Conservation (phyloP, 2,113 vertebrate genomes). For the Melanocharis versteri region DNA sequence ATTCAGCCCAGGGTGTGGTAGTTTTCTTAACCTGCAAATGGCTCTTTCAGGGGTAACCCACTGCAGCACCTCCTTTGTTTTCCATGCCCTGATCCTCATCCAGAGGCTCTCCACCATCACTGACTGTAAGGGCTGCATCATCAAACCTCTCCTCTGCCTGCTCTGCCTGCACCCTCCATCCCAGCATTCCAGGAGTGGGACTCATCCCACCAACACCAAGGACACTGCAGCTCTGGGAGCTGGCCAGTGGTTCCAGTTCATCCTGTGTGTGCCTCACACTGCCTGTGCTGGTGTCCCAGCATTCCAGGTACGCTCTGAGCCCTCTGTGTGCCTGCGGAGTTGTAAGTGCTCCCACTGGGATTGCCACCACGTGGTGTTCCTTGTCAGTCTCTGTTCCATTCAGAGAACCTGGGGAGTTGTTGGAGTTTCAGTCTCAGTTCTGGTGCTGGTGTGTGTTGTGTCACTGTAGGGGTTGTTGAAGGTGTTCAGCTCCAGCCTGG, state of each 20-base stretch:
- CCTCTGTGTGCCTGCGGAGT: too few relatives aligned
- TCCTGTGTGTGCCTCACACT: neutral
- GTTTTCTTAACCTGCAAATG: neutral
- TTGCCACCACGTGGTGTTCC: neutral
- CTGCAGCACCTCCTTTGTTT: neutral
- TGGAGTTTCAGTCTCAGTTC: neutral
- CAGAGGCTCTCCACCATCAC: neutral
- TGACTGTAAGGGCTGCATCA: neutral
- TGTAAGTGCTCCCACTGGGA: neutral
- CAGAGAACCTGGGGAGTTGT: neutral
- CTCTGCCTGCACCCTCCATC: neutral
- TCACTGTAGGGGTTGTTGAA: rapidly evolving
- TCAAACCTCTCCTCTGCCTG: neutral
- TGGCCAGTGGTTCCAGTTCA: neutral
- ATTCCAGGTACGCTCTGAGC: rapidly evolving
- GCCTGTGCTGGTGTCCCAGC: neutral
- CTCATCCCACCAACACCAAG: neutral
- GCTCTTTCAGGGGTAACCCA: neutral
- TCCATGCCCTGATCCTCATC: neutral
- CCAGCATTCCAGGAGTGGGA: neutral
- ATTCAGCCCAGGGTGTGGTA: neutral
- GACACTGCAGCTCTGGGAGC: neutral
- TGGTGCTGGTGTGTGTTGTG: neutral
- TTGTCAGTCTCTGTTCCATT: neutral
- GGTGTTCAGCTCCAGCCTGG: neutral